A percentile compares a stretch with the other conserved stretches of the same genome.
phyloP scores from a whole-genome alignment of 2,888 invertebrate genomes.

The Drosophila hamatofila region DNA sequence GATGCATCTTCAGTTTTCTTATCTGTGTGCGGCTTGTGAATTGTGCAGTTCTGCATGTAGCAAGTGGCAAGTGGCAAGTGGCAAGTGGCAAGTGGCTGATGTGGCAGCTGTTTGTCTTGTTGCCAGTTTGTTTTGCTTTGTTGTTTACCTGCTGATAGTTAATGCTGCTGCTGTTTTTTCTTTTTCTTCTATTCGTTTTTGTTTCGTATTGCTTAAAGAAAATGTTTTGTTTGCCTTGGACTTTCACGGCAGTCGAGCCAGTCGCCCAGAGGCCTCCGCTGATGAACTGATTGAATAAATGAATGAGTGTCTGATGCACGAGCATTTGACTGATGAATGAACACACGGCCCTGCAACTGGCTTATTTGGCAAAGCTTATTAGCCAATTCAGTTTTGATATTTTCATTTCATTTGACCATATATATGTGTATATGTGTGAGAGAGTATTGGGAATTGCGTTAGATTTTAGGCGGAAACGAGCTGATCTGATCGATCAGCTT shows the following conservation, averaged over 20 bases:
- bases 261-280: conserved; percentile 14
- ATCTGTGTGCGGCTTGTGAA: conserved; percentile 18
- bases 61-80: conserved; percentile 4
- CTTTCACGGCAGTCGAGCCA: conserved; percentile 51
- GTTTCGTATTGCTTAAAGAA: conserved; percentile 24
- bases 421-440: background rate
- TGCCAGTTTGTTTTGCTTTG: conserved; percentile 12
- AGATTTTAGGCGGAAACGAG: conserved; percentile 25
- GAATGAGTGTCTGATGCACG: conserved; percentile 22
- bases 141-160: conserved; percentile 21
- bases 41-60: conserved; percentile 24
- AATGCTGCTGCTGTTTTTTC: conserved; percentile 4
- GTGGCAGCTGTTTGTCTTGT: conserved; percentile 26
- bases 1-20: conserved; percentile 31
- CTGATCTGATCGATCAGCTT: background rate
- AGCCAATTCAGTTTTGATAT: background rate
- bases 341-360: conserved; percentile 18
- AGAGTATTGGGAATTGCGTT: conserved; percentile 5
- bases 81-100: conserved; percentile 18
- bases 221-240: conserved; percentile 66
- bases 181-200: background rate
- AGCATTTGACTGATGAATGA: conserved; percentile 23
- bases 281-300: conserved; percentile 40
- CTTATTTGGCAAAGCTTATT: conserved; percentile 25
- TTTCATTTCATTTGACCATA: background rate